These are phyloP conservation scores for Ochropleura leucogaster DNA, from an alignment of 2,888 invertebrate species.

Conservation along the genomic window DNA sequence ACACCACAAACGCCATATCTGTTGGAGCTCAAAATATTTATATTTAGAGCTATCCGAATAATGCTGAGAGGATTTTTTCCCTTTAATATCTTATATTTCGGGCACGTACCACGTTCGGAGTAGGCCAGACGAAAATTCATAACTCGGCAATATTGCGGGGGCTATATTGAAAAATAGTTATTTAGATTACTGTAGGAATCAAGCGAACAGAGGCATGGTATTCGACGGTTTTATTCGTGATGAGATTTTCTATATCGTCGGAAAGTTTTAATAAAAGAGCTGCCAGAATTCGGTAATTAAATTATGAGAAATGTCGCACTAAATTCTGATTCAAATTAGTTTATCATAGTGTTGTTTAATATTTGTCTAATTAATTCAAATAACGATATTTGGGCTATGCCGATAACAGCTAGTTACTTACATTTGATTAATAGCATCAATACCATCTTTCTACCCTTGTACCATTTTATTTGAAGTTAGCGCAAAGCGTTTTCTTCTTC, in stretches of 20 bases:
- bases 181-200: conserved; percentile 78
- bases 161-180: conserved; percentile 89
- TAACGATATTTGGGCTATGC: too few relatives aligned
- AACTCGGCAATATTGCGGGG: conserved; percentile 77
- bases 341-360: too few relatives aligned
- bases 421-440: too few relatives aligned
- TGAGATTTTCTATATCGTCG: conserved; percentile 49
- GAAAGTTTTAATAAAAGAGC: conserved; percentile 55
- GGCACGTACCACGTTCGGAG: conserved; percentile 78
- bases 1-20: conserved; percentile 40
- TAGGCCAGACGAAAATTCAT: conserved; percentile 85
- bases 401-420: too few relatives aligned
- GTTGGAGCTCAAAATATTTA: conserved; percentile 74
- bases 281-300: conserved; percentile 38
- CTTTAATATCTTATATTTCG: conserved; percentile 78
- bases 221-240: conserved; percentile 60
- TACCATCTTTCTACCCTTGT: too few relatives aligned
- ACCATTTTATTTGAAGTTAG: too few relatives aligned
- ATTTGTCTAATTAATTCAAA: too few relatives aligned
- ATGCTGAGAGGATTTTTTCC: conserved; percentile 66
- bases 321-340: background rate
- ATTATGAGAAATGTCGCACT: conserved; percentile 12
- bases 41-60: conserved; percentile 73
- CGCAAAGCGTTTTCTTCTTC: too few relatives aligned
- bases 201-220: conserved; percentile 68